Base-by-base conservation (phyloP, 2,113 vertebrate genomes). In the Bubo bubo region DNA sequence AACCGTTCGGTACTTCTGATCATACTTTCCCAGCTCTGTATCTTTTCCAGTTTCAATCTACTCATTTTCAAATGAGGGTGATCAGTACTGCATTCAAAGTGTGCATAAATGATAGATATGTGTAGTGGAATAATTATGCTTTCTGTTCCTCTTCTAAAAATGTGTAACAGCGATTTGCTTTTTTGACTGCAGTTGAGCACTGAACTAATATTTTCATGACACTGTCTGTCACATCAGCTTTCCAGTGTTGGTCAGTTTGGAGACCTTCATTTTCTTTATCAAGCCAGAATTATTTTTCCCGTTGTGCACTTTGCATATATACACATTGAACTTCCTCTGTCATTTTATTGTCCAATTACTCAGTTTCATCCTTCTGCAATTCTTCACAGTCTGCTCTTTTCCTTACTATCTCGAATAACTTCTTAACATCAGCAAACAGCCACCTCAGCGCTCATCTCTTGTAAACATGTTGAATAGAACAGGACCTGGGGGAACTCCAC, bases 141-240 rank as follows among this genome's bases (percentile, higher is more conserved):
- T 92, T 95, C 93, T 68, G 14, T 86, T 95, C 50, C 23, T 37
- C 53, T 83, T 76, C 49, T 91, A 70, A 94, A 92, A 96, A 52
- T 68, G 12, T 49, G 28, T 82, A 75, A 23, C 27, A n/a, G 34
- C 52, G 50, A 84, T 74, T 81, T 76, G 41, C 34, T 63, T 82
- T 88, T 92, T 86, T 64, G 56, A 67, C 67, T 95, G 71, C 39
- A 52, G n/a, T 76, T 86, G 67, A 88, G 58, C 82, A 76, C 45
- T 66, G 58, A 73, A 30, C 26, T 80, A 47, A 43, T 93, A 52
- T 52, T 86, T 94, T 92, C 62, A 35, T 86, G 67, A 79, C 39
- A 52, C 19, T 58, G 50, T 74, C 66, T 93, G 64, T 92, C 71
- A 88, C 47, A 72, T 72, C 43, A 79, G 32, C 52, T 94, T 90